Percentiles rank a stretch among this genome's conserved stretches.
Evolutionary conservation across 2,797 vertebrate genomes (phyloP).

Genomic region (Hafferia zeledoni): DNA sequence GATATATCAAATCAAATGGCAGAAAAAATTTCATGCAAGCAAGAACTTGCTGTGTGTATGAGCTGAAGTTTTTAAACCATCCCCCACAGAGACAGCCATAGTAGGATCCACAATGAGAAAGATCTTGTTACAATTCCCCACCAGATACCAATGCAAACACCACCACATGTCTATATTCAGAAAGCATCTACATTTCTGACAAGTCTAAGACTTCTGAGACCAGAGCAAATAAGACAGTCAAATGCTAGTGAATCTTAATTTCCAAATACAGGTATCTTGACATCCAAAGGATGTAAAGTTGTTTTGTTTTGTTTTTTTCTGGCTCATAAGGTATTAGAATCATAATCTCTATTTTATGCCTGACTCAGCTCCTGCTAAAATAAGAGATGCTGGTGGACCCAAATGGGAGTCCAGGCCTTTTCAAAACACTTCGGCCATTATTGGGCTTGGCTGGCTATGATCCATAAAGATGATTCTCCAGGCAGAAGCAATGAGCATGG

Average conservation of each 20-base stretch:
- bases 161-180: slow-evolving; percentile 26
- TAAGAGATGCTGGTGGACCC: background rate
- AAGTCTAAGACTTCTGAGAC: slow-evolving; percentile 11
- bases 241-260: background rate
- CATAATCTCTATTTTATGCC: background rate
- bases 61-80: slow-evolving; percentile 4
- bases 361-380: background rate
- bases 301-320: background rate
- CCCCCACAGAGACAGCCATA: slow-evolving; percentile 5
- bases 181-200: slow-evolving; percentile 14
- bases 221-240: background rate
- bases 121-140: background rate
- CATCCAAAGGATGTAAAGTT: background rate
- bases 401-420: background rate
- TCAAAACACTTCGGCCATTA: background rate
- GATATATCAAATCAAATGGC: background rate
- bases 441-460: background rate
- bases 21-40: background rate
- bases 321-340: background rate
- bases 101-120: background rate
- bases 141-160: slow-evolving; percentile 33
- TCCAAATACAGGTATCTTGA: background rate
- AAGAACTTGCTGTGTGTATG: background rate
- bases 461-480: background rate
- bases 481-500: background rate